Conservation (phyloP, 2,888 invertebrate species). For the Noctua fimbriata region DNA sequence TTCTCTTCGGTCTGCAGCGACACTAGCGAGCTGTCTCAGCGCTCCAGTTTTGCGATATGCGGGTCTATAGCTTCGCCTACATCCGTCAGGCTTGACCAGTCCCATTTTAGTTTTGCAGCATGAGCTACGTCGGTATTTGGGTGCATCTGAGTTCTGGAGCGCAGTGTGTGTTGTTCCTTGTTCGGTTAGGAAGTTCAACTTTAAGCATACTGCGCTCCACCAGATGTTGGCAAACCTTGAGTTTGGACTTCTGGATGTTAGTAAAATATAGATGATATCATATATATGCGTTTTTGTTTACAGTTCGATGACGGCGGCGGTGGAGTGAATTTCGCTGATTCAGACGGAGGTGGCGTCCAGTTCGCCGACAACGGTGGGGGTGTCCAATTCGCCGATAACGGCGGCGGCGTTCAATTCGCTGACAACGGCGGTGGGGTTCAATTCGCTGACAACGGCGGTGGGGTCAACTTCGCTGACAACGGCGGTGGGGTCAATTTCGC, state of each 20-base stretch:
- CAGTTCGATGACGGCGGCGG: conserved; percentile 34
- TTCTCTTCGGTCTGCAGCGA: neutral
- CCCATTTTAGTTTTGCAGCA: neutral
- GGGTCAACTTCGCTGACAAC: conserved; percentile 6
- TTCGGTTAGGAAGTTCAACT: neutral
- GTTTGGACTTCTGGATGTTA: neutral
- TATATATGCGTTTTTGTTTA: neutral
- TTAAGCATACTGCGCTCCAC: neutral
- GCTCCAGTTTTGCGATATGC: neutral
- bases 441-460: conserved; percentile 2
- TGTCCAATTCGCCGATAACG: neutral
- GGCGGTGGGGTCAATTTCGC: conserved; percentile 3
- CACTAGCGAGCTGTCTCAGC: neutral
- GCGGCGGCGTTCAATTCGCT: neutral
- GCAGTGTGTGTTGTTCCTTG: neutral
- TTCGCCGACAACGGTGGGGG: conserved; percentile 9
- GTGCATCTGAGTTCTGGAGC: neutral
- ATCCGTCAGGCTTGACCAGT: neutral
- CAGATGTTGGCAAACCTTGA: neutral
- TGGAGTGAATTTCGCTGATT: conserved; percentile 7
- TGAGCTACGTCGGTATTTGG: neutral
- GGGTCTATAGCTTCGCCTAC: neutral
- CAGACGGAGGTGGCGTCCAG: neutral
- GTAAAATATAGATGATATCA: neutral
- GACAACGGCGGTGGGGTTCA: conserved; percentile 5